Evolutionary conservation across 2,888 invertebrate genomes (phyloP).

Genomic region (Standfussiana lucernea): DNA sequence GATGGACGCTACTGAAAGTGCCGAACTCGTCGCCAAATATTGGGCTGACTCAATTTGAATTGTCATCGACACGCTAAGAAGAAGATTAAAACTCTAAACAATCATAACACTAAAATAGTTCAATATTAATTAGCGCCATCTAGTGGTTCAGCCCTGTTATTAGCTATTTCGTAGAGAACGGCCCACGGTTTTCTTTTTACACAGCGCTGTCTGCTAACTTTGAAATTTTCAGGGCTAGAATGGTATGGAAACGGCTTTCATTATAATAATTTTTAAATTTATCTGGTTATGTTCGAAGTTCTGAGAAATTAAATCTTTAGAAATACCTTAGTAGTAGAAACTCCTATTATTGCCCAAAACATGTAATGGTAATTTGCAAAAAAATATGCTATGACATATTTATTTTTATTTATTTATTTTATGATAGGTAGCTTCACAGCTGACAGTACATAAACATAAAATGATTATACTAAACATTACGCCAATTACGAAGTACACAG

Average conservation of each 20-base stretch:
- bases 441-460: too few species aligned
- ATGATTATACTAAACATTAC: too few species aligned
- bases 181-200: constrained; percentile 68
- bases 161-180: constrained; percentile 63
- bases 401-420: too few species aligned
- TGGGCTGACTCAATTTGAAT: too few species aligned
- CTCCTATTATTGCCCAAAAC: background rate
- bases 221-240: constrained; percentile 51
- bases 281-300: background rate
- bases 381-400: background rate
- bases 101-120: constrained; percentile 11
- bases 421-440: too few species aligned
- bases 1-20: too few species aligned
- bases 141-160: constrained; percentile 62
- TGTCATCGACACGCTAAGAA: too few species aligned
- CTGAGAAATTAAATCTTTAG: background rate
- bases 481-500: too few species aligned
- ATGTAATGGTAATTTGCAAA: background rate
- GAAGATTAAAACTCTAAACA: background rate
- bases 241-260: constrained; percentile 52
- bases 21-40: too few species aligned
- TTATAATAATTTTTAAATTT: background rate
- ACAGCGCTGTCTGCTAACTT: constrained; percentile 66
- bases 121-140: constrained; percentile 65
- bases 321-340: background rate